Evolutionary conservation across 2,888 invertebrate species (phyloP).

Genomic region (Mycalesis mineus): DNA sequence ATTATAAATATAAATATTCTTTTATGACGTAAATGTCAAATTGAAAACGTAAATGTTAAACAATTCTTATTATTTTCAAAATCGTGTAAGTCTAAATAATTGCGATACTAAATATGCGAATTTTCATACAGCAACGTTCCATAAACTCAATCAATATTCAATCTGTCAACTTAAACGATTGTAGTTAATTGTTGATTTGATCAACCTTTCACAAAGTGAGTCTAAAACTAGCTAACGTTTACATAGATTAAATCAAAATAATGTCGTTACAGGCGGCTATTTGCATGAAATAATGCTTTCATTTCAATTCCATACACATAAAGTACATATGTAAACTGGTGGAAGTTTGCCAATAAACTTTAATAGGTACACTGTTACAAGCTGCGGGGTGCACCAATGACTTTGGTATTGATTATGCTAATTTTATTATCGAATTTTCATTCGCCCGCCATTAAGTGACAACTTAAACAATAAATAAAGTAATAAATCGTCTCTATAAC

Average conservation of each 20-base stretch:
- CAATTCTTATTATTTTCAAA: no score
- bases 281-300: conserved; percentile 72
- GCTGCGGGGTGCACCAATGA: conserved; percentile 56
- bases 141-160: no score
- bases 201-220: background rate
- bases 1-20: no score
- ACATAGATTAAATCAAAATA: conserved; percentile 57
- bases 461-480: background rate
- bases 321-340: conserved; percentile 59
- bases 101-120: no score
- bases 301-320: conserved; percentile 67
- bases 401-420: conserved; percentile 71
- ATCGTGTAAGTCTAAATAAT: no score
- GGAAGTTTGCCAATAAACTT: conserved; percentile 65
- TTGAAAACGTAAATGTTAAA: no score
- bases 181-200: background rate
- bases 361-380: conserved; percentile 48
- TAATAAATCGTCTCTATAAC: no score
- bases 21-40: no score
- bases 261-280: conserved; percentile 55
- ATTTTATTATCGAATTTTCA: conserved; percentile 70
- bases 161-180: no score
- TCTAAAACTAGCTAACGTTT: conserved; percentile 39
- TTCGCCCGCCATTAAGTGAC: conserved; percentile 38
- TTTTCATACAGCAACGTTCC: no score